phyloP scores from a whole-genome alignment of 1,140 invertebrate species.

The Orius laevigatus region DNA sequence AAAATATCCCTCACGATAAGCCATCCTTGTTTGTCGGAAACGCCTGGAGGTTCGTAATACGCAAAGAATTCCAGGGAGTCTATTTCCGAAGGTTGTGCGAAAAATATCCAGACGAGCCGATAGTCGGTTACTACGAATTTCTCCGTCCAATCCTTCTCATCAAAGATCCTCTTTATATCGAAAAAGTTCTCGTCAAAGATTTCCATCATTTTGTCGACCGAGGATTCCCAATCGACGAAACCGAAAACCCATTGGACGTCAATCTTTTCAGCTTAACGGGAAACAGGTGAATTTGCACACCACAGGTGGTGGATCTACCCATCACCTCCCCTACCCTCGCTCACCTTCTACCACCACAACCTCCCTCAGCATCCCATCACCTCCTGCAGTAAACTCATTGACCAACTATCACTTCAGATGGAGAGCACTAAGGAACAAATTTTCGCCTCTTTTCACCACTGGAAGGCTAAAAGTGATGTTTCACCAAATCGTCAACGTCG shows the following conservation, averaged over 20 bases:
- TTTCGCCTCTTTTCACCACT: slow-evolving; percentile 41
- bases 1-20: too few species aligned
- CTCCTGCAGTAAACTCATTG: slow-evolving; percentile 25
- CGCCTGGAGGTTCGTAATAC: too few species aligned
- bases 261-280: slow-evolving; percentile 22
- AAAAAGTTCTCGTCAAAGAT: slow-evolving; percentile 24
- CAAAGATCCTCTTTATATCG: slow-evolving; percentile 27
- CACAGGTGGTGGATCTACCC: slow-evolving; percentile 33
- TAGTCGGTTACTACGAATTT: slow-evolving; percentile 19
- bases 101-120: background rate
- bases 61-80: too few species aligned
- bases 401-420: slow-evolving; percentile 26
- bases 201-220: slow-evolving; percentile 24
- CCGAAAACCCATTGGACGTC: slow-evolving; percentile 19
- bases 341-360: too few species aligned
- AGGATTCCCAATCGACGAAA: slow-evolving; percentile 14
- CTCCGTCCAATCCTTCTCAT: slow-evolving; percentile 18
- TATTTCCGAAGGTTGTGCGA: too few species aligned
- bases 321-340: too few species aligned
- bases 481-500: slow-evolving; percentile 30
- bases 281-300: too few species aligned
- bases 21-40: too few species aligned
- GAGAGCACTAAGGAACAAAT: slow-evolving; percentile 36
- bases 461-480: slow-evolving; percentile 41
- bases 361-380: slow-evolving; percentile 30